phyloP scores from a whole-genome alignment of 2,888 invertebrate species.

The Phorcus lineatus region DNA sequence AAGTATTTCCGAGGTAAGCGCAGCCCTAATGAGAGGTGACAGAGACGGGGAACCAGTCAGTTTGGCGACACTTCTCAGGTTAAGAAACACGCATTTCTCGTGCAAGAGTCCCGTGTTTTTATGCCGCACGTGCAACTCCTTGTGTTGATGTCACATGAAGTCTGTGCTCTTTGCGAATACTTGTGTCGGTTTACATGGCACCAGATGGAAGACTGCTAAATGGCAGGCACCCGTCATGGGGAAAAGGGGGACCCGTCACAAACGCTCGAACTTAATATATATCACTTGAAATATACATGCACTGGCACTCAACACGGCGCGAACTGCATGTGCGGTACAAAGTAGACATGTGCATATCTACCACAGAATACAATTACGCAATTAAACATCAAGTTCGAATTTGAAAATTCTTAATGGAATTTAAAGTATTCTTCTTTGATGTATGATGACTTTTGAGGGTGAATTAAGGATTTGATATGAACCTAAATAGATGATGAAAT shows the following conservation, averaged over 20 bases:
- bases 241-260: not conserved
- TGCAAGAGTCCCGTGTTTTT: not conserved
- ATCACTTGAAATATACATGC: not conserved
- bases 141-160: slow-evolving; percentile 6
- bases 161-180: not conserved
- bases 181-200: not conserved
- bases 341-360: too few species aligned
- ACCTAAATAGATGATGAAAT: too few species aligned
- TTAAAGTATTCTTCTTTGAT: too few species aligned
- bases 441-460: too few species aligned
- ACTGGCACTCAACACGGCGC: too few species aligned
- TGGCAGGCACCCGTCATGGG: not conserved
- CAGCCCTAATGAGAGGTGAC: slow-evolving; percentile 4
- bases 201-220: not conserved
- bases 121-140: slow-evolving; percentile 10
- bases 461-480: too few species aligned
- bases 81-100: not conserved
- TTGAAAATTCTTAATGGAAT: too few species aligned
- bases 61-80: slow-evolving; percentile 10
- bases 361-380: too few species aligned
- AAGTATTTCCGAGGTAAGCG: not conserved
- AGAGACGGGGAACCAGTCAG: not conserved
- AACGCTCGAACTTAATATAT: not conserved
- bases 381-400: too few species aligned
- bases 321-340: too few species aligned